Evolutionary conservation across 2,888 invertebrate genomes (phyloP), one percentile per base, ranked within the genome.

Genomic region (Drosophila nigricruria): DNA sequence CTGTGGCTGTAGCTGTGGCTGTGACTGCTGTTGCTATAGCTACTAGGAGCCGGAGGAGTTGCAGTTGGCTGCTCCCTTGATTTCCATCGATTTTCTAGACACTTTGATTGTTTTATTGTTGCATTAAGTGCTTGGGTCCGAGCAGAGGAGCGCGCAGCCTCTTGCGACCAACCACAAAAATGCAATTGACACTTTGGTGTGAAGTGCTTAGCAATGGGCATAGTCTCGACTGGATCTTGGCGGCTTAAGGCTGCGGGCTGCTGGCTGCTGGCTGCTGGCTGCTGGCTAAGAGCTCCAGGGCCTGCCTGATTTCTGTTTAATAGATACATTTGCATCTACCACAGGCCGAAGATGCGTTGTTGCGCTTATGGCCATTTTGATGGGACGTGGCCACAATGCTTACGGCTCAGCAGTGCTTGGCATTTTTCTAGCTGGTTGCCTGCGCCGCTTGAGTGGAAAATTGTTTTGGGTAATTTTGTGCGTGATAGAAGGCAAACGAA

Each of bases 11-110:
- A 16, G 10, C 18, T 50, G 8, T 30, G 18, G 20, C 18, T 42
- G 5, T 18, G n/a, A 30, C n/a, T 18, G 49, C 50, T 50, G 20
- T 32, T 20, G 86, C 70, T 78, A 1, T 23, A 23, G 50, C 50
- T 52, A 23, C 50, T 34, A 47, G 67, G 25, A 49, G 65, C 32
- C 52, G 57, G 45, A 53, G 72, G 36, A 58, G 73, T 18, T 52
- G 61, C 30, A 58, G 56, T 72, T 73, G 75, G 74, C 67, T 63
- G 70, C 58, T 77, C 81, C 87, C 78, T 87, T 88, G 83, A 82
- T 85, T 89, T 89, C 88, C 89, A 86, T 87, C 86, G 86, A 87
- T 87, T 87, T 89, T 87, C 86, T 89, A 88, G 86, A 88, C 86
- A 89, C 86, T 85, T 84, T 87, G 86, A 87, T 87, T 87, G 86